Evolutionary conservation across 2,888 invertebrate species (phyloP), one percentile per base, ranked within the genome.

Genomic region (Buathra laborator): DNA sequence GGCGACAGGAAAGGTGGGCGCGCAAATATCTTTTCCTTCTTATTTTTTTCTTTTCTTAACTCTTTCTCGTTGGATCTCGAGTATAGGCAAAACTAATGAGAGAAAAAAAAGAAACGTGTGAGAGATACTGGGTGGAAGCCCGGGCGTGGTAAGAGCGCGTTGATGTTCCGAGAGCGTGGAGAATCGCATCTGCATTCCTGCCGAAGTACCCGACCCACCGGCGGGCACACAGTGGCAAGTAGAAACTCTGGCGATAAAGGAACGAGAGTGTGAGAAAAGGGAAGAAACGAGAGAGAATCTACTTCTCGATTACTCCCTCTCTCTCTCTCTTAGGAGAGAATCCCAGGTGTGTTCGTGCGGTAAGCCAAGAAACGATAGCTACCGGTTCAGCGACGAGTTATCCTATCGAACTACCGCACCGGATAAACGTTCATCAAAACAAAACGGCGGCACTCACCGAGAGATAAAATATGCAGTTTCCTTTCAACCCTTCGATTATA

Each of bases 181-280:
- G 53, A 84, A 80, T 76, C 84, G 72, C 84, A 84, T 84, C 84
- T 84, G 84, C 84, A 84, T 84, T 84, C 77, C 77, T 81, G 76
- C 16, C 80, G n/a, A 67, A 68, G 29, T 59, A 62, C 32, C 80
- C 72, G 43, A 51, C 66, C 59, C 56, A 53, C 43, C 59, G 43
- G 16, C 59, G 59, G 32, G 59, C 9, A 32, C 37, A 56, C 67
- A 83, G 68, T 43, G 56, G 46, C 59, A 29, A 48, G 43, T 59
- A 67, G 67, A 24, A 62, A 51, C 32, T 37, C 37, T 37, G 37
- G 19, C 68, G 78, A 83, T 74, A 83, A 78, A 79, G 75, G 64
- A 72, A 70, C 59, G 74, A 66, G 74, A n/a, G 70, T 48, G 67
- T 2, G 62, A 32, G 62, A 62, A 68, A 32, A 53, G 32, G 14